A percentile compares a stretch with the other conserved stretches of the same genome.
Conservation (phyloP, 2,113 vertebrate genomes). For the Hyla sarda region DNA sequence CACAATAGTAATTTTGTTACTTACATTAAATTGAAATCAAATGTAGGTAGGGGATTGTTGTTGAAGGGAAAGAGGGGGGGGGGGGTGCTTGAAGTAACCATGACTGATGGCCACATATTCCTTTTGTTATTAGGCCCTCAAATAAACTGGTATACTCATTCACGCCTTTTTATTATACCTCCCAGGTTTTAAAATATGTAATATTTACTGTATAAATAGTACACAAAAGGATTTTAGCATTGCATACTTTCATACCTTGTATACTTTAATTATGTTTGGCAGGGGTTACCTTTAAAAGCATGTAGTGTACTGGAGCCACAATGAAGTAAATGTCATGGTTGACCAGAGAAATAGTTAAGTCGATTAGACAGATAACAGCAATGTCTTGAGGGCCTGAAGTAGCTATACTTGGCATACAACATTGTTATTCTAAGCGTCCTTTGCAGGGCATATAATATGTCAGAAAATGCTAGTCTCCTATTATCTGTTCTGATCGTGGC, state of each 20-base stretch:
- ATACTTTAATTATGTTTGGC: background rate
- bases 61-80: no score
- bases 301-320: background rate
- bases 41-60: background rate
- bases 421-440: slow-evolving; percentile 56
- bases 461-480: slow-evolving; percentile 64
- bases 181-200: background rate
- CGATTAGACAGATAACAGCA: slow-evolving; percentile 10
- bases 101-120: no score
- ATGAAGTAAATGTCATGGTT: background rate
- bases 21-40: no score
- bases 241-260: background rate
- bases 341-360: slow-evolving; percentile 39
- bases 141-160: background rate
- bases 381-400: slow-evolving; percentile 12
- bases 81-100: no score
- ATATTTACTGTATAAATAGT: background rate
- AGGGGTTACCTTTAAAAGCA: background rate
- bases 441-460: slow-evolving; percentile 51
- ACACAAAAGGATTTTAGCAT: no score
- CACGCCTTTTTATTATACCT: background rate
- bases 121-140: background rate
- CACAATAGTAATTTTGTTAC: no score
- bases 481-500: slow-evolving; percentile 54
- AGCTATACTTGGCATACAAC: slow-evolving; percentile 29